phyloP scores from a whole-genome alignment of 2,113 vertebrate species.

The Lampris incognitus region DNA sequence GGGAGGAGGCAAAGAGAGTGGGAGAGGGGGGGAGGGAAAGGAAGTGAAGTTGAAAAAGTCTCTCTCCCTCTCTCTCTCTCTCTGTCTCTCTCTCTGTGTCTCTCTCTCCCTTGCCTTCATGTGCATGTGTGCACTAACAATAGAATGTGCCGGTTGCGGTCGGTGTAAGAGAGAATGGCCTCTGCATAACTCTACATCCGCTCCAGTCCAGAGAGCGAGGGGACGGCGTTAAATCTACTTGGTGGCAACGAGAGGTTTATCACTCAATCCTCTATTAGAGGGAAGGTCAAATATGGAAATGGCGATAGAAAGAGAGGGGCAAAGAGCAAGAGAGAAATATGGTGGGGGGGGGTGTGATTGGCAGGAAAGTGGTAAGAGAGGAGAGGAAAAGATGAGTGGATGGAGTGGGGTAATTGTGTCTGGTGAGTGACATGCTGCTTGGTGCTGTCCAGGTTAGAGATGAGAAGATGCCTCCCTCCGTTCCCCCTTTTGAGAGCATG shows the following conservation, averaged over 20 bases:
- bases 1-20: background rate
- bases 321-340: background rate
- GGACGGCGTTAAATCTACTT: conserved; percentile 53
- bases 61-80: background rate
- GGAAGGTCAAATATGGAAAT: background rate
- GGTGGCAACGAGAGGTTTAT: conserved; percentile 58
- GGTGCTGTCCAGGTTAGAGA: conserved; percentile 52
- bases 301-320: conserved; percentile 31
- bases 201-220: conserved; percentile 54
- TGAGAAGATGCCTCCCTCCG: conserved; percentile 70
- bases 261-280: conserved; percentile 29
- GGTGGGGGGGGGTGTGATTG: background rate
- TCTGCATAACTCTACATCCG: conserved; percentile 63
- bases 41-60: background rate
- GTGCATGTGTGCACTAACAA: conserved; percentile 20
- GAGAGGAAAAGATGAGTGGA: background rate
- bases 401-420: conserved; percentile 25
- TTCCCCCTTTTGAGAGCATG: conserved; percentile 43
- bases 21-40: background rate
- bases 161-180: conserved; percentile 60
- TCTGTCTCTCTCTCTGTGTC: background rate
- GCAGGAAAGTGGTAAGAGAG: background rate
- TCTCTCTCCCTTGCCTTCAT: background rate
- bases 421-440: conserved; percentile 2
- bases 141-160: conserved; percentile 36